Percentiles rank a stretch among this genome's conserved stretches.
Conservation (phyloP, 2,113 vertebrate species). For the Chaetodon auriga region DNA sequence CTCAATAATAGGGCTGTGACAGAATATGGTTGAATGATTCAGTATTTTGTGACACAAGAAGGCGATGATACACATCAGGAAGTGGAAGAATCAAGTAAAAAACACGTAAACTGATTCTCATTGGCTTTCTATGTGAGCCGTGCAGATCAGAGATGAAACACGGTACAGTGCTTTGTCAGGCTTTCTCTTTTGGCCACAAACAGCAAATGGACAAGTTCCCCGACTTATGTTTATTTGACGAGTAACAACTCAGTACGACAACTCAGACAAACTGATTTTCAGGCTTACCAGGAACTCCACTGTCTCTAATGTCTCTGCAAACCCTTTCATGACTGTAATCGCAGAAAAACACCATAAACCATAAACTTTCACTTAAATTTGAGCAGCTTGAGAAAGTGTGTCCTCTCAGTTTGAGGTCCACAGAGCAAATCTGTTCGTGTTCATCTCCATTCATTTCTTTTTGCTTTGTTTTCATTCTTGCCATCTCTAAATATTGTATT, state of each 20-base stretch:
- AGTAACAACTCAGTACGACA: neutral
- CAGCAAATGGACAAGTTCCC: slow-evolving; percentile 2
- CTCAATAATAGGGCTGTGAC: neutral
- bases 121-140: too few relatives aligned
- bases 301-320: neutral
- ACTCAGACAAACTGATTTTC: neutral
- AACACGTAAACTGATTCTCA: neutral
- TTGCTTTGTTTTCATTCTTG: neutral
- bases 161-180: too few relatives aligned
- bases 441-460: neutral
- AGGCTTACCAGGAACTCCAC: neutral
- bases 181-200: slow-evolving; percentile 5
- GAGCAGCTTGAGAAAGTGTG: too few relatives aligned
- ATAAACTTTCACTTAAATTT: neutral
- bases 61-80: neutral
- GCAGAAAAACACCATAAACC: too few relatives aligned
- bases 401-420: neutral
- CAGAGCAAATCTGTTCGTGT: neutral
- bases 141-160: neutral
- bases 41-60: neutral
- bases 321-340: too few relatives aligned
- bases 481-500: neutral
- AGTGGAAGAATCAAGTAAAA: neutral
- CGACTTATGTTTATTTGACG: neutral
- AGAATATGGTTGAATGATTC: neutral